Evolutionary conservation across 1,140 invertebrate species (phyloP).

Genomic region (Hormaphis cornu): DNA sequence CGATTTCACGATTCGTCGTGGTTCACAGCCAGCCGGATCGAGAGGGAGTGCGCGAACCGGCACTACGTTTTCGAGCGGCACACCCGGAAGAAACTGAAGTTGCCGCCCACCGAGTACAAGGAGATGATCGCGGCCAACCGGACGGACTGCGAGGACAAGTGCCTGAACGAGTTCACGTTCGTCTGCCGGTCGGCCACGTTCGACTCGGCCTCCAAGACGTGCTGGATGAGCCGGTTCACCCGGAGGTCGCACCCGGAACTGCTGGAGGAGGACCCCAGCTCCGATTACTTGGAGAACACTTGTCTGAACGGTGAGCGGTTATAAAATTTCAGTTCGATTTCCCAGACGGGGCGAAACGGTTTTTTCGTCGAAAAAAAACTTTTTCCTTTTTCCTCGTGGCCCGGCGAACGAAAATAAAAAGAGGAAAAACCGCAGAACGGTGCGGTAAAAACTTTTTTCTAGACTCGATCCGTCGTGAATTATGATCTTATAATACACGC

Average conservation of each 20-base stretch:
- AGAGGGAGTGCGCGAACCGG: conserved; percentile 74
- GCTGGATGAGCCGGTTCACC: conserved; percentile 69
- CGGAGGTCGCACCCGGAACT: conserved; percentile 73
- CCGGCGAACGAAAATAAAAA: too few relatives aligned
- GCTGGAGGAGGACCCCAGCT: conserved; percentile 70
- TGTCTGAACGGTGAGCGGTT: conserved; percentile 71
- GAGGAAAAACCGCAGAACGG: too few relatives aligned
- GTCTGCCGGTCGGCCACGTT: conserved; percentile 78
- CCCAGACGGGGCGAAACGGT: too few relatives aligned
- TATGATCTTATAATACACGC: too few relatives aligned
- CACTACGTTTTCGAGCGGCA: conserved; percentile 80
- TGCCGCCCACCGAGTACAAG: conserved; percentile 65
- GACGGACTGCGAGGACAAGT: conserved; percentile 81
- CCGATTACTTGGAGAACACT: conserved; percentile 84
- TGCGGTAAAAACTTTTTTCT: too few relatives aligned
- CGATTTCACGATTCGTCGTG: too few relatives aligned
- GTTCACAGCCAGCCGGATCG: conserved; percentile 62
- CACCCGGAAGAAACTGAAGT: conserved; percentile 68
- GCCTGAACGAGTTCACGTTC: conserved; percentile 77
- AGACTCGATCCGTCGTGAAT: too few relatives aligned
- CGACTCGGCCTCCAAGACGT: conserved; percentile 63
- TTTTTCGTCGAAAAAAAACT: too few relatives aligned
- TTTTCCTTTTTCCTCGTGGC: too few relatives aligned
- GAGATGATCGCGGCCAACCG: conserved; percentile 69
- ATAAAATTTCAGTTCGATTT: background rate